Conservation (phyloP, 2,113 vertebrate species). For the Ptilonorhynchus violaceus region DNA sequence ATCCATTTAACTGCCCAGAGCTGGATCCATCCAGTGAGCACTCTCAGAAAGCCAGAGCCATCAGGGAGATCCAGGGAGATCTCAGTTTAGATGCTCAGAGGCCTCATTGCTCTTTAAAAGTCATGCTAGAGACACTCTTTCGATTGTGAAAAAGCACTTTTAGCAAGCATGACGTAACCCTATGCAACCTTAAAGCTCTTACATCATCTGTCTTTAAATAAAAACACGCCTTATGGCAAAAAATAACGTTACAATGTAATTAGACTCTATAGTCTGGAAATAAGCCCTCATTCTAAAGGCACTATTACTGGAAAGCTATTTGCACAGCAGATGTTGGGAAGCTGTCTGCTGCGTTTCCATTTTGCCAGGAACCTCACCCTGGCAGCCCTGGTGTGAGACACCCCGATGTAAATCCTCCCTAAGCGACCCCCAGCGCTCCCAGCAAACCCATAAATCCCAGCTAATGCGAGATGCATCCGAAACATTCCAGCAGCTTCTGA, state of each 20-base stretch:
- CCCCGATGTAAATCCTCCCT: constrained; percentile 24
- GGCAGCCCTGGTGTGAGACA: neutral
- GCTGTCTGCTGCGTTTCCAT: constrained; percentile 55
- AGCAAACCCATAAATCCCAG: constrained; percentile 48
- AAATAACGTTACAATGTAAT: constrained; percentile 55
- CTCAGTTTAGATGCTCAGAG: neutral
- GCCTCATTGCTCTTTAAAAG: neutral
- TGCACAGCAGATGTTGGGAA: constrained; percentile 60
- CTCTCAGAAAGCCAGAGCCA: neutral
- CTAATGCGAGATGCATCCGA: constrained; percentile 39
- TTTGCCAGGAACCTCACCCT: constrained; percentile 30
- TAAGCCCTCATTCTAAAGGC: constrained; percentile 48
- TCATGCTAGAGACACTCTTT: neutral
- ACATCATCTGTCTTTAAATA: constrained; percentile 47
- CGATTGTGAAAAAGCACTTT: neutral
- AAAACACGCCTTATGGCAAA: constrained; percentile 43
- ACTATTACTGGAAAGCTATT: constrained; percentile 47
- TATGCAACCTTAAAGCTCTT: neutral
- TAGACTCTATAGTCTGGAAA: constrained; percentile 27
- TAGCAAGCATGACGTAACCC: neutral
- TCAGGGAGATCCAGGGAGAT: neutral
- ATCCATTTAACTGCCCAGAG: neutral
- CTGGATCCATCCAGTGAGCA: neutral
- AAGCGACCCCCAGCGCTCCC: neutral
- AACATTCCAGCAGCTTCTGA: neutral